Evolutionary conservation across 2,888 invertebrate species (phyloP), one percentile per base, ranked within the genome.

Genomic region (Allophyes oxyacanthae): DNA sequence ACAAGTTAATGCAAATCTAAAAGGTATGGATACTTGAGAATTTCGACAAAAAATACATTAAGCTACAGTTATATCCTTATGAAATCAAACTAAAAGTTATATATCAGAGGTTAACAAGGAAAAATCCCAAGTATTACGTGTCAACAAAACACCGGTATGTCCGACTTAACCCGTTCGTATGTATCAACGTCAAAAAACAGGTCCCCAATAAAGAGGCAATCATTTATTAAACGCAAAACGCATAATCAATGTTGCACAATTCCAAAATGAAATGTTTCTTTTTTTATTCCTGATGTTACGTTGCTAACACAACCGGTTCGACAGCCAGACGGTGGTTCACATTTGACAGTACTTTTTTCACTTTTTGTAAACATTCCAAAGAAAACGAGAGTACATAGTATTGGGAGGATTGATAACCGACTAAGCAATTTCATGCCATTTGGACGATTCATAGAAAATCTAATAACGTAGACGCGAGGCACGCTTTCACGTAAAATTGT

Each of bases 371-470:
- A 77, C 82, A 85, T 83, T 82, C 85, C 85, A 64, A 81, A 62
- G 84, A 87, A 86, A 86, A 76, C 75, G 82, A 87, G 80, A 86
- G 85, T 83, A 72, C 51, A 60, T 57, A 61, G 57, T 60, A 77
- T 79, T 77, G 74, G 77, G 73, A 79, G 69, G 63, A 81, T 79
- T 78, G 79, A 74, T 79, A 77, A 70, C 64, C 62, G 46, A 59
- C 65, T 71, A 63, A 64, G 62, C 79, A 85, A 87, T 87, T 88
- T 87, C 82, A 85, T 84, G 86, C 81, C 70, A 75, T 84, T 85
- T 81, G 72, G 69, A 48, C 76, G 75, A 66, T 71, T 70, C 69
- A 66, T 74, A 72, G 77, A 74, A 81, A 79, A 69, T 59, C 41
- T 79, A 79, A 76, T 72, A 69, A 63, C 59, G 36, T 66, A 52